These are phyloP conservation scores for Centruroides vittatus DNA, from an alignment of 1,140 invertebrate species.

Conservation along the genomic window DNA sequence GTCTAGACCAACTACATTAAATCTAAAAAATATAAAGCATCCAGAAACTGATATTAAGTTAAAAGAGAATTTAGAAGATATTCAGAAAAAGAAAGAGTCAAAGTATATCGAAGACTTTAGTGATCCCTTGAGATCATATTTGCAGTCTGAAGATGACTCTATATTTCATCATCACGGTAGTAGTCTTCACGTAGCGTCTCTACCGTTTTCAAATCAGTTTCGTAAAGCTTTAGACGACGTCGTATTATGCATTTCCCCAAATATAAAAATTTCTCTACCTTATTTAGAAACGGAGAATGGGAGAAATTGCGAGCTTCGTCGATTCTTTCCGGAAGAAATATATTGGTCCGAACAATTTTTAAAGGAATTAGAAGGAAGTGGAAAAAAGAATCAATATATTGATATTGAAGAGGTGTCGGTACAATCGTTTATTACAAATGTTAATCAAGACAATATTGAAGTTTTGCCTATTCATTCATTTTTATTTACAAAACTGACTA, in stretches of 20 bases:
- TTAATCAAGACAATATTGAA: slow-evolving; percentile 13
- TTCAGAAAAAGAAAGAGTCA: slow-evolving; percentile 37
- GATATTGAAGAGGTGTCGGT: no score
- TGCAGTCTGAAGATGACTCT: slow-evolving; percentile 41
- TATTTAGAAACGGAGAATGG: slow-evolving; percentile 76
- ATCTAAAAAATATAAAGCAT: not conserved
- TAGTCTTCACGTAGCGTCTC: slow-evolving; percentile 35
- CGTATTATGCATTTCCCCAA: slow-evolving; percentile 65
- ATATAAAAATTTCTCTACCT: slow-evolving; percentile 65
- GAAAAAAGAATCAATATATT: not conserved
- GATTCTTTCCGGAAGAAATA: slow-evolving; percentile 62
- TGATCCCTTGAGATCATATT: slow-evolving; percentile 56
- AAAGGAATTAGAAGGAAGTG: slow-evolving; percentile 14
- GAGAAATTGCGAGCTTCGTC: slow-evolving; percentile 53
- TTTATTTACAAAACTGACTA: slow-evolving; percentile 48
- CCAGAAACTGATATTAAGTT: not conserved
- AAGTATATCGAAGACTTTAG: slow-evolving; percentile 50
- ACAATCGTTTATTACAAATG: not conserved
- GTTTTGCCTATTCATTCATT: slow-evolving; percentile 48
- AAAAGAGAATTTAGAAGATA: slow-evolving; percentile 10
- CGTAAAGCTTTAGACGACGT: slow-evolving; percentile 48
- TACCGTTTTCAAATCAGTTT: slow-evolving; percentile 50
- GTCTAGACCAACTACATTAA: not conserved
- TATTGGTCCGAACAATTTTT: slow-evolving; percentile 48
- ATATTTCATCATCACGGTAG: not conserved